Base-by-base conservation (phyloP, 2,888 invertebrate genomes). In the Euplexia lucipara region DNA sequence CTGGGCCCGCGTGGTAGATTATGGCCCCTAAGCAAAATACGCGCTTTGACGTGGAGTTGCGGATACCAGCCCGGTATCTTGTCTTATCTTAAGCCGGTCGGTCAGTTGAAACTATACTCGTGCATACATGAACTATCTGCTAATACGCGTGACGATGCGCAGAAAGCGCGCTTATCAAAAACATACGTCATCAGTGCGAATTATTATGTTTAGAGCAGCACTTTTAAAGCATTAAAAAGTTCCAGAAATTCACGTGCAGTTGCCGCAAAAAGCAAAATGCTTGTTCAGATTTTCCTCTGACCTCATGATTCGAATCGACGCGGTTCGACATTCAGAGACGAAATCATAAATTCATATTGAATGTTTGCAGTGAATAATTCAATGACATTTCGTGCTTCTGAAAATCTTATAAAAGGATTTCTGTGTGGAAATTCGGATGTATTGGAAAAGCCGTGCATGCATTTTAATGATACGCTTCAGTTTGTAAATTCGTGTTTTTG, bases 331-430 rank as follows among this genome's bases (percentile, higher is more conserved):
- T 18, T 18, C 26, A 34, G 12, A 47, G 61, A 53, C 22, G n/a
- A 37, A 52, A 66, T 71, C 71, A 48, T 32, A 48, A 52, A 71
- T 68, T 71, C 41, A 63, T 42, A 71, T 52, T 49, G 35, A 70
- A 62, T 48, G 32, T 42, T 65, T 37, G 37, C 45, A 16, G 20
- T 32, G 30, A 56, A 72, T 56, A 47, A 51, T 57, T 70, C 57
- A 34, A 32, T 37, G 51, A 41, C 14, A 20, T 34, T 32, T 26
- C 58, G 18, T n/a, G 14, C 22, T 26, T 32, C 37, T 41, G 56
- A 32, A 48, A 57, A 73, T 70, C 41, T 65, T 42, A 37, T 45
- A 26, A 45, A 39, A 18, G 12, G 8, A 37, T 18, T 30, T 62
- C 71, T 37, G 51, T 16, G 9, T n/a, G 10, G 41, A 45, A 32